Evolutionary conservation across 2,888 invertebrate genomes (phyloP).

Genomic region (Pyralis farinalis): DNA sequence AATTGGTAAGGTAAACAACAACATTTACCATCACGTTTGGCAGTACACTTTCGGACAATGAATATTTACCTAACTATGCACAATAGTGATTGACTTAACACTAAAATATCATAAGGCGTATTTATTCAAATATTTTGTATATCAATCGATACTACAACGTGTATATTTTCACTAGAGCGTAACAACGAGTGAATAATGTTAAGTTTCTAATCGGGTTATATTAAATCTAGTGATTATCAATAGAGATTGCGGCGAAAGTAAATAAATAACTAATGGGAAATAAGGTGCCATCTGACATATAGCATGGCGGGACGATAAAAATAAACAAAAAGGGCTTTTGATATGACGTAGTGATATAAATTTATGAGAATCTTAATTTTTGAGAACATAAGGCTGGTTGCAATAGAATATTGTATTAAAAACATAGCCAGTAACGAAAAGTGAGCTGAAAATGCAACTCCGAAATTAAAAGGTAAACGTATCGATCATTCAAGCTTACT

Average conservation of each 20-base stretch:
- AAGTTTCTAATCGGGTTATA: conserved; percentile 21
- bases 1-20: too few species aligned
- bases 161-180: conserved; percentile 36
- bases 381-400: too few species aligned
- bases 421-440: too few species aligned
- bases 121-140: conserved; percentile 19
- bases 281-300: not conserved
- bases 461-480: too few species aligned
- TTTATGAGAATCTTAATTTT: too few species aligned
- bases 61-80: conserved; percentile 19
- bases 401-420: too few species aligned
- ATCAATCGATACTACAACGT: conserved; percentile 29
- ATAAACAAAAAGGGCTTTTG: too few species aligned
- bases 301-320: too few species aligned
- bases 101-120: conserved; percentile 38
- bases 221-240: conserved; percentile 10
- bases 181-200: conserved; percentile 29
- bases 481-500: too few species aligned
- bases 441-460: too few species aligned
- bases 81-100: conserved; percentile 27
- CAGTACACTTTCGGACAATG: not conserved
- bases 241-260: conserved; percentile 11
- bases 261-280: conserved; percentile 8
- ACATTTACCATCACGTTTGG: not conserved
- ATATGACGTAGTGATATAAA: too few species aligned